phyloP scores from a whole-genome alignment of 2,888 invertebrate genomes.

The Andrena dorsata region DNA sequence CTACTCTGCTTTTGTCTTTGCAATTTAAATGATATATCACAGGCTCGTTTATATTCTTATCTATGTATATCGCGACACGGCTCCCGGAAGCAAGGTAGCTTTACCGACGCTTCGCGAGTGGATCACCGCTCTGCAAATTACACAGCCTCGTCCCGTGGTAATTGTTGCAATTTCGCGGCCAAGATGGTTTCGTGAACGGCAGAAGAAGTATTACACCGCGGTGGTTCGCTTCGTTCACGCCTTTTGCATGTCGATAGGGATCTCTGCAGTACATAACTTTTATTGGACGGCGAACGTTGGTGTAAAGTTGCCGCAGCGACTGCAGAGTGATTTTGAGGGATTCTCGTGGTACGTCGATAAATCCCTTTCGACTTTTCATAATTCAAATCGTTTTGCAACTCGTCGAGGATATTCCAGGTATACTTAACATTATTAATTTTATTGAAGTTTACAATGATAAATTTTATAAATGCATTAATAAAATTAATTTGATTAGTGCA shows the following conservation, averaged over 20 bases:
- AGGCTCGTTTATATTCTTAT: conserved; percentile 22
- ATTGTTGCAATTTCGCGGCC: conserved; percentile 10
- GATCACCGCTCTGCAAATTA: conserved; percentile 14
- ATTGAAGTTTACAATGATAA: too few species aligned
- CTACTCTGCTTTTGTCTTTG: conserved; percentile 8
- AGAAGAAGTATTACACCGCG: background rate
- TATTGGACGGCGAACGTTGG: background rate
- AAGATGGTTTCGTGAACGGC: background rate
- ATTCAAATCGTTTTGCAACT: background rate
- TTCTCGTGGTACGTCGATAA: conserved; percentile 7
- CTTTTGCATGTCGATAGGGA: conserved; percentile 37
- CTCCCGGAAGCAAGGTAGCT: conserved; percentile 7
- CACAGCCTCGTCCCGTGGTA: background rate
- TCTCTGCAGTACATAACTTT: conserved; percentile 13
- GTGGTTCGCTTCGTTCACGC: conserved; percentile 21
- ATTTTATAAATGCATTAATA: too few species aligned
- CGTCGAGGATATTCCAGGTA: background rate
- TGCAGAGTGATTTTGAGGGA: conserved; percentile 24
- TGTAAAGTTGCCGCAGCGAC: background rate
- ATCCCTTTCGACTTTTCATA: conserved; percentile 17
- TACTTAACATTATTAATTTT: too few species aligned
- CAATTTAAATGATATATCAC: conserved; percentile 27
- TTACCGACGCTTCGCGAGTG: conserved; percentile 10
- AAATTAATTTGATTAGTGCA: too few species aligned
- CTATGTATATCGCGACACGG: conserved; percentile 39